phyloP scores from a whole-genome alignment of 2,797 vertebrate genomes.

The Myiotriccus ornatus region DNA sequence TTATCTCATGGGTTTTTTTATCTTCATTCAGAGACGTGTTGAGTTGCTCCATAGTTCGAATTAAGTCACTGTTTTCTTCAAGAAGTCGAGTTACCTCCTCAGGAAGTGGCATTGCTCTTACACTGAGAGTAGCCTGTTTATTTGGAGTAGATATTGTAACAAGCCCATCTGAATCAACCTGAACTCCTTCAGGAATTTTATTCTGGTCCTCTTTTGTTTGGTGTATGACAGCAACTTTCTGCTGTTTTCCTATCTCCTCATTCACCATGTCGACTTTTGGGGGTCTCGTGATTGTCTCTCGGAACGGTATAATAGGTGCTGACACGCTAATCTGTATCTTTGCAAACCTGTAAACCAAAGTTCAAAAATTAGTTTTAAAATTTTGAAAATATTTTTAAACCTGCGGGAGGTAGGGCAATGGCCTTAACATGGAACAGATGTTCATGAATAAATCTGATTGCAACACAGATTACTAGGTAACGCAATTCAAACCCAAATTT shows the following conservation, averaged over 20 bases:
- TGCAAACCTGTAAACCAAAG: slow-evolving; percentile 84
- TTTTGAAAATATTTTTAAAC: background rate
- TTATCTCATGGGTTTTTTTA: slow-evolving; percentile 74
- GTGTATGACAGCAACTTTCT: slow-evolving; percentile 92
- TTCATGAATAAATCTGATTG: background rate
- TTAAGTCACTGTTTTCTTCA: slow-evolving; percentile 86
- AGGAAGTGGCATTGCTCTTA: slow-evolving; percentile 88
- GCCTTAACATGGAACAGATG: background rate
- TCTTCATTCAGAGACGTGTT: slow-evolving; percentile 86
- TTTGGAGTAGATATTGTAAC: slow-evolving; percentile 90
- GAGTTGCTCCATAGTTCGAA: slow-evolving; percentile 88
- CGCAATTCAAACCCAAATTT: background rate
- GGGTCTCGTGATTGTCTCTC: slow-evolving; percentile 91
- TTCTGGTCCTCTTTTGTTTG: slow-evolving; percentile 88
- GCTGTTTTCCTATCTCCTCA: slow-evolving; percentile 92
- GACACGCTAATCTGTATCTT: slow-evolving; percentile 91
- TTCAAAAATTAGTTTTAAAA: background rate
- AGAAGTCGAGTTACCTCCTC: slow-evolving; percentile 86
- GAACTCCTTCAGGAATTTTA: slow-evolving; percentile 82
- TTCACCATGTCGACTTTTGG: slow-evolving; percentile 98
- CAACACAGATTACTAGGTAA: background rate
- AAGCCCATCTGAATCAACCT: slow-evolving; percentile 85
- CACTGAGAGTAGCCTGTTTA: slow-evolving; percentile 84
- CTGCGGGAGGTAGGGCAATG: background rate
- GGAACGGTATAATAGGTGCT: slow-evolving; percentile 93